Conservation (phyloP, 2,888 invertebrate species). For the Mimumesa dahlbomi region DNA sequence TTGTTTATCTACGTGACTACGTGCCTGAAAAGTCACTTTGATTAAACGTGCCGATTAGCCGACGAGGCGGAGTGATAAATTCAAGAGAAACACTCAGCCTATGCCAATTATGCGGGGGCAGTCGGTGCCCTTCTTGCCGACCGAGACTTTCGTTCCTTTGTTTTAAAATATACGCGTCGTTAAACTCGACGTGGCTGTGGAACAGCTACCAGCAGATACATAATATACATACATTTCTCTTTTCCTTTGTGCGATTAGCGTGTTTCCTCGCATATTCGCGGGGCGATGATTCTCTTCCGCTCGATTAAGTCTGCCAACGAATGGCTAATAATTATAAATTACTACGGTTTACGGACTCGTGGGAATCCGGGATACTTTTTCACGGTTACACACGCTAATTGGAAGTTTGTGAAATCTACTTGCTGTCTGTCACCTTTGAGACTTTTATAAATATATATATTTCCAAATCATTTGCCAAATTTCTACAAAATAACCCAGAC, state of each 20-base stretch:
- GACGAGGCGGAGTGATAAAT: slow-evolving; percentile 46
- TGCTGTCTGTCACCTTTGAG: background rate
- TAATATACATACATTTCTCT: slow-evolving; percentile 34
- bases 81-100: slow-evolving; percentile 44
- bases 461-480: background rate
- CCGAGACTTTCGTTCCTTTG: slow-evolving; percentile 30
- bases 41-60: slow-evolving; percentile 66
- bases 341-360: slow-evolving; percentile 32
- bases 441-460: background rate
- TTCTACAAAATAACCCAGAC: no score
- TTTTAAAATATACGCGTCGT: slow-evolving; percentile 28
- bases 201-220: slow-evolving; percentile 7
- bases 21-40: slow-evolving; percentile 62
- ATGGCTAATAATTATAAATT: slow-evolving; percentile 53
- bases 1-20: slow-evolving; percentile 59
- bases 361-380: background rate
- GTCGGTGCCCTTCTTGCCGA: slow-evolving; percentile 3
- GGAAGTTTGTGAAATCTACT: background rate
- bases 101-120: slow-evolving; percentile 45
- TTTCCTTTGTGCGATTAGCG: slow-evolving; percentile 24
- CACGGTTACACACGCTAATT: background rate
- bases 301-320: slow-evolving; percentile 35
- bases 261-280: background rate
- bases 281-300: slow-evolving; percentile 29
- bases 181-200: slow-evolving; percentile 21